Evolutionary conservation across 2,888 invertebrate genomes (phyloP).

Genomic region (Dynastes grantii): DNA sequence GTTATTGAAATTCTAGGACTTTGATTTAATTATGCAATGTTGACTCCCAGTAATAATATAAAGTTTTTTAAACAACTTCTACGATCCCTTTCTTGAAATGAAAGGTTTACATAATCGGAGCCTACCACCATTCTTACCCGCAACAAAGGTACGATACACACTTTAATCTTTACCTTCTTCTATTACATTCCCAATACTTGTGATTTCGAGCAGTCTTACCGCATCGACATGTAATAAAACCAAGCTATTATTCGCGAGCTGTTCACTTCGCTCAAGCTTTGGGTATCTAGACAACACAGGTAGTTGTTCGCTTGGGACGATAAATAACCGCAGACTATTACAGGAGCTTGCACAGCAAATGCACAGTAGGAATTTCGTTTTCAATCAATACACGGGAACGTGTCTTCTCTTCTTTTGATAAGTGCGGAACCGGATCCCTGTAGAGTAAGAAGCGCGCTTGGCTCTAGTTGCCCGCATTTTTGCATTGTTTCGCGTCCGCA

Average conservation of each 20-base stretch:
- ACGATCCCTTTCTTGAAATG: background rate
- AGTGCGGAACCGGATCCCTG: constrained; percentile 60
- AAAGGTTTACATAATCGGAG: no score
- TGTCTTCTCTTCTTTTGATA: constrained; percentile 42
- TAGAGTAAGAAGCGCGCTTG: constrained; percentile 50
- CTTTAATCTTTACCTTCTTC: background rate
- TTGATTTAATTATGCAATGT: no score
- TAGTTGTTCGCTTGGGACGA: constrained; percentile 20
- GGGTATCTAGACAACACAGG: background rate
- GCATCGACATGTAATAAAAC: background rate
- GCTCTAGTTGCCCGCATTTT: constrained; percentile 21
- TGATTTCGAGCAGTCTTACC: background rate
- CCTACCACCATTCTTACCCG: no score
- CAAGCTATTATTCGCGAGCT: background rate
- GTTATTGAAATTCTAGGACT: no score
- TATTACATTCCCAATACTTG: constrained; percentile 1
- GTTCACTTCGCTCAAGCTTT: constrained; percentile 7
- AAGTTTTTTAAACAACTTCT: background rate
- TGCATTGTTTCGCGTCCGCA: constrained; percentile 34
- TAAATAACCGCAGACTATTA: constrained; percentile 50
- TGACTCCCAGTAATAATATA: no score
- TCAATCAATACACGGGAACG: constrained; percentile 50
- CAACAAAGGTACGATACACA: no score
- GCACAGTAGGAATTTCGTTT: constrained; percentile 51
- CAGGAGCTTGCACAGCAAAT: constrained; percentile 38